Conservation (phyloP, 2,888 invertebrate genomes). For the Oscheius onirici region DNA sequence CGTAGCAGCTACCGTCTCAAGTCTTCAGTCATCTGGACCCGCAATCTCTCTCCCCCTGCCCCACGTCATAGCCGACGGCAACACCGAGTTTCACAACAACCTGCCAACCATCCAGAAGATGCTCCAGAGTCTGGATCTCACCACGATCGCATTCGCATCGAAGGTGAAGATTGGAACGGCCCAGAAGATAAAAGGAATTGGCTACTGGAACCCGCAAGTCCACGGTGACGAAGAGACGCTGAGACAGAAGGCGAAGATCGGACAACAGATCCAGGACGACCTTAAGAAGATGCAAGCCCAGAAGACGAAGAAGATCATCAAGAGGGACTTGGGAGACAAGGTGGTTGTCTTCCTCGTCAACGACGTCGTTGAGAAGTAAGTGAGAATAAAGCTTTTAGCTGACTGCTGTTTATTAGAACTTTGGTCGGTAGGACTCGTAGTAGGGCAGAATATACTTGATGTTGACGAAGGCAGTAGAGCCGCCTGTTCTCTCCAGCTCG, state of each 20-base stretch:
- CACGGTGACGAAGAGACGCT: not conserved
- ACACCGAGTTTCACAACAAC: no score
- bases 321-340: not conserved
- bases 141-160: no score
- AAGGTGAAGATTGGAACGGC: not conserved
- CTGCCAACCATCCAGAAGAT: no score
- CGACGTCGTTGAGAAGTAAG: conserved; percentile 2
- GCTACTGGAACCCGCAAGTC: not conserved
- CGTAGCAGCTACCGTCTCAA: no score
- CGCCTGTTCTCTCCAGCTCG: conserved; percentile 88
- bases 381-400: not conserved
- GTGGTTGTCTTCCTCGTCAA: conserved; percentile 9
- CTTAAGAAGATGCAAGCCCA: not conserved
- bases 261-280: not conserved
- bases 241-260: not conserved
- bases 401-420: not conserved
- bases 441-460: conserved; percentile 98
- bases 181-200: not conserved
- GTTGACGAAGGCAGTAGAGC: conserved; percentile 94
- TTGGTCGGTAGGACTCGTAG: conserved; percentile 82
- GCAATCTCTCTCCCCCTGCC: no score
- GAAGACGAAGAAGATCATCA: not conserved
- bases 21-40: no score
- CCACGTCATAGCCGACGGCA: no score
- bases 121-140: no score